Evolutionary conservation across 2,888 invertebrate species (phyloP), one percentile per base, ranked within the genome.

Genomic region (Beris morrisii): DNA sequence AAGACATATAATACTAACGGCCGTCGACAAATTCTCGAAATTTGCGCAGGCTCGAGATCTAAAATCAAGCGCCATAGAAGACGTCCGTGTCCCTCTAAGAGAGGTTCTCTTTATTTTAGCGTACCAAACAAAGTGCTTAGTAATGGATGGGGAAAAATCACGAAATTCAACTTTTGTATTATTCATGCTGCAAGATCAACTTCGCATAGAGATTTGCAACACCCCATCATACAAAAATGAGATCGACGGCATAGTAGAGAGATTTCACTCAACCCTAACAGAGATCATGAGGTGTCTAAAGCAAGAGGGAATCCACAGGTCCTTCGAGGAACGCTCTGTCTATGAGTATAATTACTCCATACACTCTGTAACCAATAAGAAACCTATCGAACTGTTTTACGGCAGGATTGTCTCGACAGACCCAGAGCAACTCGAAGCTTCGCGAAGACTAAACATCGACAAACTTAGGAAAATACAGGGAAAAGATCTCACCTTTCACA

Each of bases 11-110:
- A 68, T 67, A 0, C 32, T 70, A 0, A 69, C 70, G 1, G 70
- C 69, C 22, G 31, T 68, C 12, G 67, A 70, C 15, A 69, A 68
- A 59, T 68, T 70, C 22, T 64, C 68, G 0, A 69, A 68, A 50
- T 69, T 65, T 22, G 69, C 65, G 9, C 65, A 58, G 12, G 50
- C 64, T 1, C 58, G 46, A 15, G 43, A 43, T 3, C 44, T 69
- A 3, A 50, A 57, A 45, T 69, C 66, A n/a, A 52, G 56, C 55
- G 28, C 66, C 12, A 44, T 61, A 3, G 50, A 64, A 32, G 66
- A 69, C 31, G 32, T 66, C 0, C 46, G 52, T 45, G 28, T 30
- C 38, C 64, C 64, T 2, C 22, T 66, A n/a, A 5, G 56, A 13
- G 57, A 68, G 4, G 38, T 64, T 0, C n/a, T 69, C 0, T 57